Evolutionary conservation across 2,888 invertebrate genomes (phyloP).

Genomic region (Scaptomyza reducta): DNA sequence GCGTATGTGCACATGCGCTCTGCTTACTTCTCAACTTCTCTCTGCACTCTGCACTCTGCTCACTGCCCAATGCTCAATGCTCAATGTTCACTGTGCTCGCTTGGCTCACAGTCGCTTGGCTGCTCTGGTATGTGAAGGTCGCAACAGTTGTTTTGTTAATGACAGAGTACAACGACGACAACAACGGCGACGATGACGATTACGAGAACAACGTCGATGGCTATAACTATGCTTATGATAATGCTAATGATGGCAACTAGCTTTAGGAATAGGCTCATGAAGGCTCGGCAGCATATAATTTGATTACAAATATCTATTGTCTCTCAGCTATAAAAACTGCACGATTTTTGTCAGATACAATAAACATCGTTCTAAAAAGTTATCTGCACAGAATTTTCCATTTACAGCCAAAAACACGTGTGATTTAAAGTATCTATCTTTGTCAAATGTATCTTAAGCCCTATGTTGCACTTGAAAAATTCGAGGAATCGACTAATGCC

Average conservation of each 20-base stretch:
- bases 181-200: slow-evolving; percentile 28
- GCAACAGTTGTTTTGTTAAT: slow-evolving; percentile 84
- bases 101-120: slow-evolving; percentile 77
- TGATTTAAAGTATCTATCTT: neutral
- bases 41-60: slow-evolving; percentile 8
- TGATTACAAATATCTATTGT: slow-evolving; percentile 7
- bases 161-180: slow-evolving; percentile 76
- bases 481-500: slow-evolving; percentile 64
- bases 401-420: neutral
- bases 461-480: slow-evolving; percentile 22
- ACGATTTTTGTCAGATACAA: too few relatives aligned
- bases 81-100: slow-evolving; percentile 10
- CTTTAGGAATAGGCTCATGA: slow-evolving; percentile 25
- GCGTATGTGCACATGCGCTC: slow-evolving; percentile 58
- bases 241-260: slow-evolving; percentile 26
- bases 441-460: neutral
- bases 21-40: slow-evolving; percentile 26
- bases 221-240: slow-evolving; percentile 35
- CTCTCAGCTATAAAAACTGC: neutral
- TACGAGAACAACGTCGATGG: slow-evolving; percentile 11
- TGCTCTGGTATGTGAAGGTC: slow-evolving; percentile 84
- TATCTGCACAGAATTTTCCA: neutral
- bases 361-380: too few relatives aligned
- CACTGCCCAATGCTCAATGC: slow-evolving; percentile 5
- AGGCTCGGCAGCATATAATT: slow-evolving; percentile 24